A percentile compares a stretch with the other conserved stretches of the same genome.
phyloP scores from a whole-genome alignment of 2,797 vertebrate genomes.

The Cygnus olor region DNA sequence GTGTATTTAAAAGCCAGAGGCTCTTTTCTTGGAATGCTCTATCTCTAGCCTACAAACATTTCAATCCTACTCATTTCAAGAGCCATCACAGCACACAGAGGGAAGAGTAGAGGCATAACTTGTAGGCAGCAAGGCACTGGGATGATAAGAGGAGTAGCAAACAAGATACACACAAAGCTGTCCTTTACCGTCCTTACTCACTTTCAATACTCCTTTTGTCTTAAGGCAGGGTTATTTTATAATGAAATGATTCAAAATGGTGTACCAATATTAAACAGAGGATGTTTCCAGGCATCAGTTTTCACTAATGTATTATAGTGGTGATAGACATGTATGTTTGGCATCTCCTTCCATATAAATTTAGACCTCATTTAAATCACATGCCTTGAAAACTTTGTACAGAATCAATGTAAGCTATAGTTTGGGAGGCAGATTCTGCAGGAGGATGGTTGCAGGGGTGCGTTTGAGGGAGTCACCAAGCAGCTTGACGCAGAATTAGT shows the following conservation, averaged over 20 bases:
- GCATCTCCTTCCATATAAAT: background rate
- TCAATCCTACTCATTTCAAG: slow-evolving; percentile 14
- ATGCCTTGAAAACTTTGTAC: background rate
- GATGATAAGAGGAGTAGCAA: background rate
- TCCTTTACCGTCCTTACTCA: background rate
- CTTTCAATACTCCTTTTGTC: background rate
- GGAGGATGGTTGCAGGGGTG: background rate
- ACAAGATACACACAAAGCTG: background rate
- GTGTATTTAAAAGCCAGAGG: background rate
- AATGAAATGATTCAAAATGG: background rate
- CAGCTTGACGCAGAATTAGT: background rate
- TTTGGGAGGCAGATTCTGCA: background rate
- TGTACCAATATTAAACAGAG: background rate
- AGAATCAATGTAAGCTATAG: background rate
- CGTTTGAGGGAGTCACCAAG: background rate
- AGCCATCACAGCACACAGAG: background rate
- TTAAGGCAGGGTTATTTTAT: background rate
- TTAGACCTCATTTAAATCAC: background rate
- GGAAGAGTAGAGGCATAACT: background rate
- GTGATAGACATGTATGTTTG: background rate
- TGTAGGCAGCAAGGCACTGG: background rate
- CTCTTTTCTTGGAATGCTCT: background rate
- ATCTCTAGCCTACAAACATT: background rate
- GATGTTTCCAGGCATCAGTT: background rate
- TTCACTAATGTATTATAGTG: background rate